Conservation (phyloP, 2,797 vertebrate genomes). For the Urophycis tenuis region DNA sequence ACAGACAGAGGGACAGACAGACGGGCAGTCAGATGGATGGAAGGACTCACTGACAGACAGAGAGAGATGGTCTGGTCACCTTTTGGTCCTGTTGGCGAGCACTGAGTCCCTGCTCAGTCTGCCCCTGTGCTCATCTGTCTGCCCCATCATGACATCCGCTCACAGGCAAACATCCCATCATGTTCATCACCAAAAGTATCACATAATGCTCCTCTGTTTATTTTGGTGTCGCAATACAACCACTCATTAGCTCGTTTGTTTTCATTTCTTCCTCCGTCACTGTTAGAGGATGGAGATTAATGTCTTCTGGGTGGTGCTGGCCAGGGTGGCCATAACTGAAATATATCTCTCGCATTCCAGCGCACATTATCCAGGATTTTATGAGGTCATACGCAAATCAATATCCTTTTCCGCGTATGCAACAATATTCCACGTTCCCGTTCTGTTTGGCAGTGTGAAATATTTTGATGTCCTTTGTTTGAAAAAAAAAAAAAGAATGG, state of each 20-base stretch:
- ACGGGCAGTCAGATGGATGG: no score
- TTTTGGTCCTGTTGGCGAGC: background rate
- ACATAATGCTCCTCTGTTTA: background rate
- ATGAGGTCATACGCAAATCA: background rate
- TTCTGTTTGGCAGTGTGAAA: background rate
- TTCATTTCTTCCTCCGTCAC: background rate
- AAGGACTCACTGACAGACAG: no score
- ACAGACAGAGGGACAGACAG: background rate
- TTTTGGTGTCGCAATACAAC: background rate
- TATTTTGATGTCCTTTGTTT: background rate
- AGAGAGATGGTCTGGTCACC: background rate
- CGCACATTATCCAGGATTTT: background rate
- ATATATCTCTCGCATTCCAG: background rate
- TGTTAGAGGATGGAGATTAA: background rate
- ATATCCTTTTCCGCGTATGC: background rate
- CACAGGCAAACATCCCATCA: background rate
- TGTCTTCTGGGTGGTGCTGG: background rate
- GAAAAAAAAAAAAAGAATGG: background rate
- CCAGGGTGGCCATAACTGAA: background rate
- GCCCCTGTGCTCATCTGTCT: background rate
- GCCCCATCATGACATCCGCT: background rate
- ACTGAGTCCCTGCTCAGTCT: background rate
- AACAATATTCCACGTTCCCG: background rate
- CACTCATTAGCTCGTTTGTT: background rate
- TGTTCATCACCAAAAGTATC: background rate